Base-by-base conservation (phyloP, 2,797 vertebrate genomes). In the Natrix natrix region DNA sequence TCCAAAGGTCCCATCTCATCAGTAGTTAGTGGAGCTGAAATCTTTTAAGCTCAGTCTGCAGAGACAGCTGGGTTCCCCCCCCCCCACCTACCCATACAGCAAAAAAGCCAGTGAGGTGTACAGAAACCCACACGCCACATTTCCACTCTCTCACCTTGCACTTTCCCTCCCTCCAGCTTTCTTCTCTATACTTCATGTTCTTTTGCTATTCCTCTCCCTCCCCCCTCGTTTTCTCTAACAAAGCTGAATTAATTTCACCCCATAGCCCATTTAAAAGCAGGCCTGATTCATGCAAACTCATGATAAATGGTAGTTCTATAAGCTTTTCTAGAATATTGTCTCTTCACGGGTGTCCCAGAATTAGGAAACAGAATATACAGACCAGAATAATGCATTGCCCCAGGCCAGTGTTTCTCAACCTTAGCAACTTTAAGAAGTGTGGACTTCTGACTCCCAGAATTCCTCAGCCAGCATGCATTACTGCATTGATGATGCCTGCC, bases 41-140 rank as follows among this genome's bases (percentile, higher is more conserved):
- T 66, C 93, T 93, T 93, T 93, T 89, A 93, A 91, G 63, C 63
- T 37, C 28, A 74, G 60, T 93, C 89, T 83, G 94, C 94, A 95
- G 94, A 95, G 91, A 95, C 94, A 94, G 94, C 66, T 94, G 86
- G 78, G 28, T 78, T 93, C 90, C 74, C 83, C 10, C 83, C n/a
- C 69, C 89, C 74, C 61, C 43, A n/a, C n/a, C 66, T 90, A 86
- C 56, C 74, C 66, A 86, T 43, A 59, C 87, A 86, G 57, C 66
- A 86, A 54, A 91, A 91, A 86, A 89, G 87, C 66, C 87, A 14
- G 17, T 89, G 37, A 20, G 48, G 5, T 26, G 28, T 59, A 32
- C 6, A 20, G 66, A 43, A 78, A 22, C 20, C 69, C 37, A 22
- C 17, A 78, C 43, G 17, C 37, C 37, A 43, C 20, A 26, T 32